A percentile compares a stretch with the other conserved stretches of the same genome.
Conservation (phyloP, 2,888 invertebrate genomes). For the Drosophila testacea region DNA sequence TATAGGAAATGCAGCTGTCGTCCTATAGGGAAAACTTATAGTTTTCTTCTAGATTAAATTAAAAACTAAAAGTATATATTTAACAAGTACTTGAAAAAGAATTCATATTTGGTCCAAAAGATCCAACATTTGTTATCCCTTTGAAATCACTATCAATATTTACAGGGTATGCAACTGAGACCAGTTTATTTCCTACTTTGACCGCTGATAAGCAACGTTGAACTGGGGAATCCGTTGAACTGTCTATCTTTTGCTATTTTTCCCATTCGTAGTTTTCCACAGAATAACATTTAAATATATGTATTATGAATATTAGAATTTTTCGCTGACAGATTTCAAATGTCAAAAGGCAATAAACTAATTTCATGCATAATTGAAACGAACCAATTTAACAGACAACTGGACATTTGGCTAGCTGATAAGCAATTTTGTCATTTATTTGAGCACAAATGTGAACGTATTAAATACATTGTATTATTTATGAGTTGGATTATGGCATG, state of each 20-base stretch:
- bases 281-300: conserved; percentile 8
- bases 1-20: too few species aligned
- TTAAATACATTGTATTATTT: conserved; percentile 65
- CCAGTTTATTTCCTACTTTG: conserved; percentile 32
- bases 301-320: conserved; percentile 25
- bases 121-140: too few species aligned
- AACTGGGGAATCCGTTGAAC: conserved; percentile 33
- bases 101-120: too few species aligned
- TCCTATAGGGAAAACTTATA: too few species aligned
- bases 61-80: background rate
- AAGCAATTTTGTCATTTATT: conserved; percentile 35
- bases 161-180: conserved; percentile 8
- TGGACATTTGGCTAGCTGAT: conserved; percentile 58
- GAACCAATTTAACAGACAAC: conserved; percentile 75
- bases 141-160: background rate
- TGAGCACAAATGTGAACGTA: too few species aligned
- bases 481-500: conserved; percentile 36
- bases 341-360: conserved; percentile 81
- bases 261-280: conserved; percentile 10
- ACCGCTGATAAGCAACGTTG: conserved; percentile 46
- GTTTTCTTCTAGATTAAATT: too few species aligned
- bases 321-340: conserved; percentile 56
- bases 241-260: conserved; percentile 26
- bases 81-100: too few species aligned
- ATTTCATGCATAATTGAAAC: conserved; percentile 83